Conservation (phyloP, 2,113 vertebrate genomes). For the Thymallus thymallus region DNA sequence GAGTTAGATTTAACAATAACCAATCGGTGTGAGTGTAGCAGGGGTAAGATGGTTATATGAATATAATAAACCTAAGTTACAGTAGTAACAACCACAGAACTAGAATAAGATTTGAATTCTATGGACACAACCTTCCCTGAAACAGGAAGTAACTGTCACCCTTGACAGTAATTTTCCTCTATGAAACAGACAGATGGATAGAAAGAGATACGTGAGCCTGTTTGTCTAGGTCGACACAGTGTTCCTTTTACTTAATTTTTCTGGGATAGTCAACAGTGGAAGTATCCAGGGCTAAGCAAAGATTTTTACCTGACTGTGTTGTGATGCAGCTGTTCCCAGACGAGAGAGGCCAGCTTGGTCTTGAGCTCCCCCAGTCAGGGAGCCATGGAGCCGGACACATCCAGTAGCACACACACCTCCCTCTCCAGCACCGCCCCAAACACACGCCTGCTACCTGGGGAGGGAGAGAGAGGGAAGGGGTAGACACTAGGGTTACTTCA, state of each 20-base stretch:
- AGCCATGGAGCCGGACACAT: constrained; percentile 80
- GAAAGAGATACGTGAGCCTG: too few relatives aligned
- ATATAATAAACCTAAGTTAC: too few relatives aligned
- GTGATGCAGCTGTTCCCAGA: constrained; percentile 83
- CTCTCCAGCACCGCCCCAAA: constrained; percentile 79
- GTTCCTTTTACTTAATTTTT: too few relatives aligned
- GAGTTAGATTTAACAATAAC: not conserved
- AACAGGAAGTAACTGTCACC: too few relatives aligned
- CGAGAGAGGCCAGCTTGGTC: constrained; percentile 71
- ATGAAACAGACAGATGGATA: too few relatives aligned
- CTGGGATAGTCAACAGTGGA: not conserved
- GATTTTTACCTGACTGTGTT: constrained; percentile 64
- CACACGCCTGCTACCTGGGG: constrained; percentile 73
- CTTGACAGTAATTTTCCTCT: too few relatives aligned
- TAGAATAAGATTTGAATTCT: too few relatives aligned
- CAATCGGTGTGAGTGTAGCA: not conserved
- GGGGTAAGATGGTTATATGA: too few relatives aligned
- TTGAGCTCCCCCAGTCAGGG: constrained; percentile 62
- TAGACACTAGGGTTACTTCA: too few relatives aligned
- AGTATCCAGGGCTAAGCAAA: not conserved
- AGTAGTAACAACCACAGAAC: too few relatives aligned
- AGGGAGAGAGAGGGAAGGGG: not conserved
- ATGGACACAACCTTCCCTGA: too few relatives aligned
- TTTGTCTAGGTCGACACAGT: too few relatives aligned
- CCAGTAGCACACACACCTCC: constrained; percentile 77